phyloP scores from a whole-genome alignment of 2,797 vertebrate species.

The Rallus crepitans region DNA sequence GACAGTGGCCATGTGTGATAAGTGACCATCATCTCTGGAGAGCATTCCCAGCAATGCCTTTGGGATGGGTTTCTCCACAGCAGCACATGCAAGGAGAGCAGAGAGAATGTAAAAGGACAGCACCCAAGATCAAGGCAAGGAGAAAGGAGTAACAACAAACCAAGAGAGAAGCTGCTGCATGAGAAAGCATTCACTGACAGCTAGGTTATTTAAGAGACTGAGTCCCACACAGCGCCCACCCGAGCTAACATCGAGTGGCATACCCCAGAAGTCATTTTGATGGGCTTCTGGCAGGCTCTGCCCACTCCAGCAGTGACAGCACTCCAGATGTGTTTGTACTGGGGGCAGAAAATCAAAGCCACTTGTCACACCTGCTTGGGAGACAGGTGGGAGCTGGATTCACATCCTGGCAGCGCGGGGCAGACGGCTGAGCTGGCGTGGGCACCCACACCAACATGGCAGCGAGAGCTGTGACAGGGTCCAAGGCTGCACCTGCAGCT shows the following conservation, averaged over 20 bases:
- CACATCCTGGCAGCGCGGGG: not conserved
- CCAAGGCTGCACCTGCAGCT: not conserved
- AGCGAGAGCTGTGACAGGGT: rapidly evolving
- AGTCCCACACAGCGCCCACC: not conserved
- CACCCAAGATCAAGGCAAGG: not conserved
- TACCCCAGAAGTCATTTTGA: not conserved
- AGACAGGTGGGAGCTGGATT: too few species aligned
- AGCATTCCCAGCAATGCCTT: not conserved
- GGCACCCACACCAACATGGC: not conserved
- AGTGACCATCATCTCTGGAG: not conserved
- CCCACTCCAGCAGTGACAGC: rapidly evolving
- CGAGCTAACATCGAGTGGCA: not conserved
- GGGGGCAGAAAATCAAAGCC: not conserved
- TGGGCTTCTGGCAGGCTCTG: not conserved
- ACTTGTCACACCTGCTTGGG: not conserved
- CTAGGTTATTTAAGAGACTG: not conserved
- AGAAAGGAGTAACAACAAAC: not conserved
- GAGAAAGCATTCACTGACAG: not conserved
- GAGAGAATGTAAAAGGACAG: not conserved
- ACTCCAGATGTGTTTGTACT: not conserved
- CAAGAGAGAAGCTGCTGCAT: not conserved
- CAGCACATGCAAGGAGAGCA: not conserved
- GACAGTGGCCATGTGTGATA: not conserved
- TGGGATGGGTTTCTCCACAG: not conserved
- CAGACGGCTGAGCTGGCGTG: not conserved